Evolutionary conservation across 2,113 vertebrate species (phyloP).

Genomic region (Asarcornis scutulata): DNA sequence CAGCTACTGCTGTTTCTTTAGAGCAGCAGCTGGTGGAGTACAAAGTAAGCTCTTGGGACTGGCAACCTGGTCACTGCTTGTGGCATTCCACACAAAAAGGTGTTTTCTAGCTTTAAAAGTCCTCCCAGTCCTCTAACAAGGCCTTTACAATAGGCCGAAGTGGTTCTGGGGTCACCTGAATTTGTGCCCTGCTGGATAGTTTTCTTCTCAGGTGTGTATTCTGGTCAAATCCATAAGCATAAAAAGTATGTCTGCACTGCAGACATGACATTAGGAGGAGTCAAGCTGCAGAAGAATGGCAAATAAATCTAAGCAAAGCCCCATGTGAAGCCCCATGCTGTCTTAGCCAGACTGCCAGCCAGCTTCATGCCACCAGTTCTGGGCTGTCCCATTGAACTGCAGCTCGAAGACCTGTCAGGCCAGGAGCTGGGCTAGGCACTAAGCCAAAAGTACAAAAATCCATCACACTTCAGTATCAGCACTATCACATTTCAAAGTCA

Average conservation of each 20-base stretch:
- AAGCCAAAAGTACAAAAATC: background rate
- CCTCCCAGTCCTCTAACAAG: background rate
- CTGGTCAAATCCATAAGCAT: background rate
- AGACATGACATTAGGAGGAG: background rate
- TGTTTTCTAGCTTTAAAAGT: background rate
- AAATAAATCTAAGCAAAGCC: background rate
- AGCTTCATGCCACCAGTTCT: background rate
- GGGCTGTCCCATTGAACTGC: background rate
- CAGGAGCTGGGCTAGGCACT: background rate
- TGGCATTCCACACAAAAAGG: background rate
- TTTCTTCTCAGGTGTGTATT: background rate
- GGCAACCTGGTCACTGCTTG: background rate
- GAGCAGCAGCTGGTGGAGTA: accelerated
- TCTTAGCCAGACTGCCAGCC: background rate
- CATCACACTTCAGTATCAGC: background rate
- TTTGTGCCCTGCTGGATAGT: background rate
- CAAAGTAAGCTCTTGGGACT: background rate
- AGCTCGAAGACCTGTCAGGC: background rate
- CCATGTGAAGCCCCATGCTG: background rate
- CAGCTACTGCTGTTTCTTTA: accelerated
- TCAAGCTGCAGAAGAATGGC: background rate
- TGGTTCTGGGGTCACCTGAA: background rate
- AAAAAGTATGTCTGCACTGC: background rate
- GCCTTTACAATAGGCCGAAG: background rate
- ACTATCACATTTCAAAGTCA: background rate